These are phyloP conservation scores for Gracilinanus agilis DNA, from an alignment of 2,113 vertebrate species.

Conservation along the genomic window DNA sequence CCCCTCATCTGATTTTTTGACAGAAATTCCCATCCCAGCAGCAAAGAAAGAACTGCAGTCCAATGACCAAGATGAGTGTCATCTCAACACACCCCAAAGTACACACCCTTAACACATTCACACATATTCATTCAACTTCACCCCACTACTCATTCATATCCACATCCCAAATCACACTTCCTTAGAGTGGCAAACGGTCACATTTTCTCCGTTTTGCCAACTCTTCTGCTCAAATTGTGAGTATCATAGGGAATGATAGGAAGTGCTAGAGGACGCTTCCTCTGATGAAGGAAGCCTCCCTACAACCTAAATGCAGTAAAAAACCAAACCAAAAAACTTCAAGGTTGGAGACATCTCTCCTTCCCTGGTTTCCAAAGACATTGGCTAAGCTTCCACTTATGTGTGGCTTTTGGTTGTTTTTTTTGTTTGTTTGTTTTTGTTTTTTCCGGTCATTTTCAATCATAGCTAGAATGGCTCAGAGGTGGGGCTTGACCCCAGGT, in stretches of 20 bases:
- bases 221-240: not conserved
- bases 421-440: too few relatives aligned
- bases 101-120: not conserved
- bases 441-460: too few relatives aligned
- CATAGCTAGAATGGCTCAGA: too few relatives aligned
- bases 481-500: too few relatives aligned
- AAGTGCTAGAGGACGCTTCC: not conserved
- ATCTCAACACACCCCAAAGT: not conserved
- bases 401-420: too few relatives aligned
- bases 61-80: not conserved
- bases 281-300: too few relatives aligned
- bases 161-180: not conserved
- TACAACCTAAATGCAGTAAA: not conserved
- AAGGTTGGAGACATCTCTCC: not conserved
- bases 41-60: not conserved
- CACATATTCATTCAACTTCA: not conserved
- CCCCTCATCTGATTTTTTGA: too few relatives aligned
- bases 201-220: not conserved
- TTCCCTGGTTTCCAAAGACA: not conserved
- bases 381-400: not conserved
- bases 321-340: not conserved
- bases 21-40: not conserved
- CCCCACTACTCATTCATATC: not conserved
- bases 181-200: not conserved
- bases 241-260: not conserved